Evolutionary conservation across 2,888 invertebrate genomes (phyloP), one percentile per base, ranked within the genome.

Genomic region (Colostygia pectinataria): DNA sequence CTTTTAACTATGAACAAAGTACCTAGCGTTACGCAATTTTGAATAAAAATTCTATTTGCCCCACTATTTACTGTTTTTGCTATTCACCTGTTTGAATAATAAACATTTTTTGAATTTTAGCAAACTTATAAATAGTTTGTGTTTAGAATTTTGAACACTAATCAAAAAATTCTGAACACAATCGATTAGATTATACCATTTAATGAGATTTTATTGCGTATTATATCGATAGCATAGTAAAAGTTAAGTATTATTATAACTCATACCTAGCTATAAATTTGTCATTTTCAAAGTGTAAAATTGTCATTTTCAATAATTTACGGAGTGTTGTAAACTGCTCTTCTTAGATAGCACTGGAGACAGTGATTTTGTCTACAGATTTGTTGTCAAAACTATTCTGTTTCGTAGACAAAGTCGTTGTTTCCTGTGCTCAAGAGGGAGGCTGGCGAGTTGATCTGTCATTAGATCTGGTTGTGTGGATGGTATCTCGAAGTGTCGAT

Each of bases 201-300:
- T 54, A 70, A 74, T 74, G 67, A 77, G 63, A 80, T 81, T 83
- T 84, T 80, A 87, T 82, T 82, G 82, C 80, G 79, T 85, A 83
- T 83, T 77, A 78, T 79, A 76, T 77, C 66, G 63, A 78, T 84
- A 85, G 75, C 48, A 77, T 88, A 86, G 83, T 76, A 59, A 74
- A 80, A 83, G 75, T 83, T 60, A 4, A 20, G 4, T 15, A 20
- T 32, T 43, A 51, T n/a, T n/a, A 9, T 57, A 53, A 53, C 34
- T 85, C 80, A 46, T 51, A 51, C 28, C 27, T 73, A 77, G 80
- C 60, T 74, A 80, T 80, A 80, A 77, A 85, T 83, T 86, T 74
- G 83, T 82, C 83, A 85, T 87, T 84, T 78, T 71, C 48, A 55
- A 73, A 74, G 66, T 77, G 78, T 79, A 72, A 75, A 73, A 71